Evolutionary conservation across 2,888 invertebrate genomes (phyloP), one percentile per base, ranked within the genome.

Genomic region (Calliphora vomitoria): DNA sequence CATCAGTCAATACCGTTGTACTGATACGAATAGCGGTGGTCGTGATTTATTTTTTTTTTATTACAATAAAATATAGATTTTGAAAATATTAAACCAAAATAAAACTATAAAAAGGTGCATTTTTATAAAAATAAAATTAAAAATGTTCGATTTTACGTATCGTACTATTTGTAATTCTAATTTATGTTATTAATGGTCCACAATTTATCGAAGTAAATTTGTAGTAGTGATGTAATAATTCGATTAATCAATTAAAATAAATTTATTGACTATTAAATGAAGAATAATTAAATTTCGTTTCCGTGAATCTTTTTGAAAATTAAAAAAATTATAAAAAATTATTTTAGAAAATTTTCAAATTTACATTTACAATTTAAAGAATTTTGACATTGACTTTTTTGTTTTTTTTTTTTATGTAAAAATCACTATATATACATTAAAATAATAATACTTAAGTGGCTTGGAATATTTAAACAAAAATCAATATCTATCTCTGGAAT

Each of bases 1-100:
- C 82, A 58, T 82, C 87, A 87, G 79, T 85, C 87, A 85, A 87
- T 74, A 79, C 31, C 78, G 87, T 87, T 79, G 79, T 64, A 55
- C 62, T 11, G 62, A 53, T 62, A 85, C 38, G 69, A 31, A 68
- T 64, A 82, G 82, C 85, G 78, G 85, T 62, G 41, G 68, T 69
- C 78, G 85, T 85, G 85, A 87, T 87, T 87, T 87, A 55, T 82
- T 74, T 69, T 41, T 50, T 38, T 20, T 38, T 53, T 31, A 31
- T 50, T 11, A 15, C 3, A 20, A 79, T 58, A 11, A 58, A 25
- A 68, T 55, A 41, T 8, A 20, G 11, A 44, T 31, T 41, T 31
- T 35, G 10, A 58, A 41, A 47, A 68, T 38, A 53, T 31, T 13
- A 13, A 60, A 60, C 1, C 25, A 41, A 38, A 50, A 80, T 11